phyloP scores from a whole-genome alignment of 2,113 vertebrate genomes.

The Bubalus kerabau region DNA sequence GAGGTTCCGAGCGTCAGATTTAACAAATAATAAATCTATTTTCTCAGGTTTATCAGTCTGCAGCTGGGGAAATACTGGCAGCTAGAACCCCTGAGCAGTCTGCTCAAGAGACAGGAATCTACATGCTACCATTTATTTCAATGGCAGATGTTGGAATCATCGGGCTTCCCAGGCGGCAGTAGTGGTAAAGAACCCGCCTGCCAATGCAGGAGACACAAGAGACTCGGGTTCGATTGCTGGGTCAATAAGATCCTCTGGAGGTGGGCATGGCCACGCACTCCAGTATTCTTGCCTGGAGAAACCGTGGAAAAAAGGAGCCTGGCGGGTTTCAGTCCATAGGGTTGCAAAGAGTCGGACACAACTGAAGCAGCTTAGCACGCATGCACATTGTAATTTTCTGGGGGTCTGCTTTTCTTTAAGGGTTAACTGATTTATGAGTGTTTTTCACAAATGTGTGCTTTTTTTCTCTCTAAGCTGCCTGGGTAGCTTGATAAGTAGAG shows the following conservation, averaged over 20 bases:
- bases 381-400: background rate
- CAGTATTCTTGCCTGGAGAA: background rate
- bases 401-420: background rate
- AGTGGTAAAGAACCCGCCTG: background rate
- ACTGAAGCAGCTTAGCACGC: background rate
- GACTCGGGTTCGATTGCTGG: background rate
- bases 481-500: slow-evolving; percentile 56
- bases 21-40: background rate
- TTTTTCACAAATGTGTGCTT: slow-evolving; percentile 60
- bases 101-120: background rate
- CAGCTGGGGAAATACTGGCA: slow-evolving; percentile 14
- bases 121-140: slow-evolving; percentile 40
- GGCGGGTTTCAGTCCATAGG: background rate
- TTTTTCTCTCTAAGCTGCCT: background rate
- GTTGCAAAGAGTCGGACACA: background rate
- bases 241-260: background rate
- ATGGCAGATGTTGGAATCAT: slow-evolving; percentile 56
- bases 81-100: slow-evolving; percentile 49
- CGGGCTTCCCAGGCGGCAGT: background rate
- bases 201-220: background rate
- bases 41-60: background rate
- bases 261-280: background rate
- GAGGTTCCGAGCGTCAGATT: background rate
- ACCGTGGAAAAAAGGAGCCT: background rate
- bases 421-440: background rate